These are phyloP conservation scores for Oceanodroma tethys DNA, from an alignment of 2,113 vertebrate species.

Conservation along the genomic window DNA sequence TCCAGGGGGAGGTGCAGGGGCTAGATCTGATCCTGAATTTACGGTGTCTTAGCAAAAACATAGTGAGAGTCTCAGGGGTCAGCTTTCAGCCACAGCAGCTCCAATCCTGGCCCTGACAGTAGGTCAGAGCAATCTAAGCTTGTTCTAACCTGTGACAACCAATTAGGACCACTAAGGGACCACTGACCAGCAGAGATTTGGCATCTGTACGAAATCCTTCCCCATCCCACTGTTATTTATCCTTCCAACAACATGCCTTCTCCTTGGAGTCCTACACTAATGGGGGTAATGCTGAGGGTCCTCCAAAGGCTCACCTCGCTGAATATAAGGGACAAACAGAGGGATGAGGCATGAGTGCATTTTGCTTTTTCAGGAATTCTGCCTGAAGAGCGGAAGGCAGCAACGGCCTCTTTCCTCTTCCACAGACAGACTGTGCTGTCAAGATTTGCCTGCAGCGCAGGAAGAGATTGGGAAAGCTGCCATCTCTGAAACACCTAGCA, in stretches of 20 bases:
- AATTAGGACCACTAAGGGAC: neutral
- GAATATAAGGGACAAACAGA: neutral
- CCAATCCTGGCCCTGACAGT: neutral
- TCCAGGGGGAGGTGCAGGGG: neutral
- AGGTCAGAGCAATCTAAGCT: neutral
- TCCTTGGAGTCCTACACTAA: neutral
- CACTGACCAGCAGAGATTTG: neutral
- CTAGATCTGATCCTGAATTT: neutral
- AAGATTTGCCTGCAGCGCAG: neutral
- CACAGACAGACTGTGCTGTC: neutral
- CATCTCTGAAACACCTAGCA: neutral
- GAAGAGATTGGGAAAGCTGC: neutral
- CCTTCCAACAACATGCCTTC: neutral
- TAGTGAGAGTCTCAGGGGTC: neutral
- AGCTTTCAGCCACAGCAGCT: neutral
- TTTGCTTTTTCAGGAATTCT: neutral
- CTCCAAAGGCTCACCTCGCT: neutral
- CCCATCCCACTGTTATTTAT: neutral
- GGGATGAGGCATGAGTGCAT: neutral
- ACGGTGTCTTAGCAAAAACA: neutral
- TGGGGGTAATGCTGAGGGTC: neutral
- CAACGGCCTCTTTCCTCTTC: neutral
- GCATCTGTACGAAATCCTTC: neutral
- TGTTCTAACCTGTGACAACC: neutral
- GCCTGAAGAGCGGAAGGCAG: neutral